Base-by-base conservation (phyloP, 2,888 invertebrate species). In the Cylloceria caligata region DNA sequence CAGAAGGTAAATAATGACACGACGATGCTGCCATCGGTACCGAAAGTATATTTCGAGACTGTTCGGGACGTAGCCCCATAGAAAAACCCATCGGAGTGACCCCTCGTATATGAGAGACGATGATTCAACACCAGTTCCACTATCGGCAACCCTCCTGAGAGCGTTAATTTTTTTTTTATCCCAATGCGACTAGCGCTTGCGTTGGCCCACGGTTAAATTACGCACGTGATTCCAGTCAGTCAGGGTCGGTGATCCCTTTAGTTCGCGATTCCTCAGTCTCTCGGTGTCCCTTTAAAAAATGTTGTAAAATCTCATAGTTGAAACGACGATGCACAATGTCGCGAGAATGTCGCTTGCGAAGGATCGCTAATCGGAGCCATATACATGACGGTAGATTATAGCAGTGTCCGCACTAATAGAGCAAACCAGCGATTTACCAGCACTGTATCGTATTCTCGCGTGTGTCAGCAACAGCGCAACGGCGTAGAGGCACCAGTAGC, bases 401-500 rank as follows among this genome's bases (percentile, higher is more conserved):
- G n/a, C 45, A 6, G 4, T 9, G n/a, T 52, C 21, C 13, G 36
- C 6, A 30, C 16, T 45, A 16, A 45, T 16, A 45, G 5, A 45
- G 39, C 4, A 16, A 16, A 13, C 16, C n/a, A 45, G 45, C n/a
- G 16, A 3, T 6, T 45, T 3, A 16, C 45, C n/a, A 45, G 6
- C 52, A 52, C 52, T 9, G 49, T 52, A 52, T 52, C 52, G 45
- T 6, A 16, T 19, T 65, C 27, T 65, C 65, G 65, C 65, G 65
- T 65, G 65, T 65, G 65, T 45, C 64, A 74, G 62, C 52, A 62
- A n/a, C 64, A 71, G 68, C 30, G 47, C 45, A 36, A 52, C 65
- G 52, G 71, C 21, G 49, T 39, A 27, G 27, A n/a, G 30, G n/a
- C 34, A 24, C 30, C 74, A 78, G 78, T 74, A 74, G 82, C 82